phyloP scores from a whole-genome alignment of 2,888 invertebrate genomes.

The Latrodectus hesperus region DNA sequence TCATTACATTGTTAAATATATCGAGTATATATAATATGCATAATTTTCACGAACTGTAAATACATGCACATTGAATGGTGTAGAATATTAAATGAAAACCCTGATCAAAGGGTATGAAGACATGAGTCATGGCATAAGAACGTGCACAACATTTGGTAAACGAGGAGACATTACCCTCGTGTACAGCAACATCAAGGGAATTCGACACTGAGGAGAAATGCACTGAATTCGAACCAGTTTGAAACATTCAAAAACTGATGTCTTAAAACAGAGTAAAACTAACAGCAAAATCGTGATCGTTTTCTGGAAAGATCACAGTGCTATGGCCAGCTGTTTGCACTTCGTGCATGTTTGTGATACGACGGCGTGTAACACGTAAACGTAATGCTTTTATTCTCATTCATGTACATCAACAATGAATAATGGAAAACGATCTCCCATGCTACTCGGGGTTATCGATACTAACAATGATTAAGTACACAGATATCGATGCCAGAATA shows the following conservation, averaged over 20 bases:
- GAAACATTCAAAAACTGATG: conserved; percentile 30
- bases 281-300: conserved; percentile 38
- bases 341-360: conserved; percentile 34
- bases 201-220: neutral
- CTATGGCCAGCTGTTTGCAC: conserved; percentile 46
- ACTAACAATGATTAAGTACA: conserved; percentile 34
- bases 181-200: conserved; percentile 25
- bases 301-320: conserved; percentile 34
- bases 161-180: conserved; percentile 16
- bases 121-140: conserved; percentile 31
- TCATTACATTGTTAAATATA: too few relatives aligned
- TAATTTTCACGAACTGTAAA: too few relatives aligned
- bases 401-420: neutral
- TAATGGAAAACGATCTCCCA: conserved; percentile 21
- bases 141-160: conserved; percentile 47
- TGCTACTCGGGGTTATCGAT: conserved; percentile 9
- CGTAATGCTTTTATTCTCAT: neutral
- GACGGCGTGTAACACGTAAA: conserved; percentile 31
- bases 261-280: conserved; percentile 16
- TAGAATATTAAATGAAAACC: too few relatives aligned
- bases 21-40: too few relatives aligned
- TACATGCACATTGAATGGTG: too few relatives aligned
- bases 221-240: conserved; percentile 46
- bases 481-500: conserved; percentile 37
- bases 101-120: too few relatives aligned